phyloP scores from a whole-genome alignment of 2,797 vertebrate species.

The Channallabes apus region DNA sequence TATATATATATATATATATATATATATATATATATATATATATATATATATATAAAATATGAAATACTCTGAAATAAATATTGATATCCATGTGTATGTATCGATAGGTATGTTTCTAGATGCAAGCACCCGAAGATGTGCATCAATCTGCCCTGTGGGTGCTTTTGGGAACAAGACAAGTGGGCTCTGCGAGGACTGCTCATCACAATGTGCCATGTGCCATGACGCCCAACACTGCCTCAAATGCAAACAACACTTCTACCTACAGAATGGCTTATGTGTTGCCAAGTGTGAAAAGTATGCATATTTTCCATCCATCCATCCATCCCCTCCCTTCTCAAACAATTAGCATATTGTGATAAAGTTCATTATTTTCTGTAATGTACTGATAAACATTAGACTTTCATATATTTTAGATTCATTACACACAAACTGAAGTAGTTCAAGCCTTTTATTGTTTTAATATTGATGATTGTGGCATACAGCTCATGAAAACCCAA shows the following conservation, averaged over 20 bases:
- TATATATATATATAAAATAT: not conserved
- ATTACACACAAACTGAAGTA: too few species aligned
- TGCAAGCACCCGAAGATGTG: slow-evolving; percentile 68
- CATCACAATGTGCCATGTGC: slow-evolving; percentile 65
- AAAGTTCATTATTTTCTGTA: too few species aligned
- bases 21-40: too few species aligned
- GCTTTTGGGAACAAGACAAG: slow-evolving; percentile 72
- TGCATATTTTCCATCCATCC: not conserved
- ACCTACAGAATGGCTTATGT: slow-evolving; percentile 81
- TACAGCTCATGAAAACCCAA: too few species aligned
- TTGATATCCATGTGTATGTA: not conserved
- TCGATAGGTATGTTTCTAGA: slow-evolving; percentile 52
- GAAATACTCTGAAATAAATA: not conserved
- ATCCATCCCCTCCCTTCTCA: too few species aligned
- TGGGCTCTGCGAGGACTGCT: slow-evolving; percentile 80
- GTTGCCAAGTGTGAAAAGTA: slow-evolving; percentile 62
- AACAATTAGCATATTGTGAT: too few species aligned
- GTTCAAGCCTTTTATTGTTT: too few species aligned
- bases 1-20: too few species aligned
- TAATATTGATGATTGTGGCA: too few species aligned
- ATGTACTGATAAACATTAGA: too few species aligned
- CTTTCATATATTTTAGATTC: too few species aligned
- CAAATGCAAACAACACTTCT: slow-evolving; percentile 70
- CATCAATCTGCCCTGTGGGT: slow-evolving; percentile 74
- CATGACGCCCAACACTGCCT: slow-evolving; percentile 67